phyloP scores from a whole-genome alignment of 37 sponge, comb jelly and placozoan species.

The Oscarella lobularis region DNA sequence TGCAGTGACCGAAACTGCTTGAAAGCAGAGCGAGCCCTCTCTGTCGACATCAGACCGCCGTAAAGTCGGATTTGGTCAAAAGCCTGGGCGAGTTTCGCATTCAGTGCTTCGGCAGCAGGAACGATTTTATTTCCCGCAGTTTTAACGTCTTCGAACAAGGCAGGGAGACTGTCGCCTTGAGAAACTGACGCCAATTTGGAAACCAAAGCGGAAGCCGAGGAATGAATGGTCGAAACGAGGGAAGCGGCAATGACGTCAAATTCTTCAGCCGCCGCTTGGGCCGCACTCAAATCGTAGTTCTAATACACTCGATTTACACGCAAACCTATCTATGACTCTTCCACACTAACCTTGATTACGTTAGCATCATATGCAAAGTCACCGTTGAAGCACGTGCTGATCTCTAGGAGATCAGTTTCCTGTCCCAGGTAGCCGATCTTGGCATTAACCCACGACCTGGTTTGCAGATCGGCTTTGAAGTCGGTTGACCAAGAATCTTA shows the following conservation, averaged over 20 bases:
- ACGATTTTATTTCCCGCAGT: neutral
- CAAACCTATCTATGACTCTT: too few relatives aligned
- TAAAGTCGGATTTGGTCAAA: neutral
- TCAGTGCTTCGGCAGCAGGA: neutral
- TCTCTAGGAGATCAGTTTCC: neutral
- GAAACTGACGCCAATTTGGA: neutral
- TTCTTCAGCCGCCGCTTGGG: neutral
- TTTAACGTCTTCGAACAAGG: neutral
- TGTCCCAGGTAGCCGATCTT: neutral
- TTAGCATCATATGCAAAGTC: neutral
- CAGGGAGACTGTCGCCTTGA: neutral
- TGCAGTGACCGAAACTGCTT: neutral
- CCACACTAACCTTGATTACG: slow-evolving; percentile 1
- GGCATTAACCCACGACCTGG: neutral
- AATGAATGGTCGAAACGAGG: neutral
- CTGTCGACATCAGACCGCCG: neutral
- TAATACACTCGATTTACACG: too few relatives aligned
- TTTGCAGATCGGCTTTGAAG: neutral
- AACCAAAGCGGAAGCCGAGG: neutral
- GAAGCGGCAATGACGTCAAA: neutral
- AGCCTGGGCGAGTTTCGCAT: neutral
- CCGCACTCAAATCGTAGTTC: neutral
- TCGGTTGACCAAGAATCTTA: neutral
- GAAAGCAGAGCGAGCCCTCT: neutral
- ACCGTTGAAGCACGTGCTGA: neutral